phyloP scores from a whole-genome alignment of 2,888 invertebrate species.

The Ophion ventricosus region DNA sequence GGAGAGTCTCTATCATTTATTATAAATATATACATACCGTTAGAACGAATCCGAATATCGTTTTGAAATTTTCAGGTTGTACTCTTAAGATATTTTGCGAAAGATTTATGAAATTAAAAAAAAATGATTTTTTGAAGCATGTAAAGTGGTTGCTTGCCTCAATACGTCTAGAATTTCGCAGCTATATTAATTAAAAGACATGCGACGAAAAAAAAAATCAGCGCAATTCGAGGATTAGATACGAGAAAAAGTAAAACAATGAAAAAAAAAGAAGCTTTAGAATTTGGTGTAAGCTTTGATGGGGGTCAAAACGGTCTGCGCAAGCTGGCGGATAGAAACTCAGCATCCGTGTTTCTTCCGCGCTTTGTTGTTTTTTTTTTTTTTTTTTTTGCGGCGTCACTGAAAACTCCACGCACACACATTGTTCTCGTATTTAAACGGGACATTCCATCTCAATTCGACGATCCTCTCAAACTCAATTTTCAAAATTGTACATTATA shows the following conservation, averaged over 20 bases:
- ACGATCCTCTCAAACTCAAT: background rate
- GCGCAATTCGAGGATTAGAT: slow-evolving; percentile 16
- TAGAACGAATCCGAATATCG: no score
- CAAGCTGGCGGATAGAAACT: slow-evolving; percentile 16
- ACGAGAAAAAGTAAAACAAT: slow-evolving; percentile 10
- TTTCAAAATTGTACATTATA: background rate
- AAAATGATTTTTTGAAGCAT: no score
- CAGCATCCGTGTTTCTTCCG: slow-evolving; percentile 32
- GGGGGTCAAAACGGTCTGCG: slow-evolving; percentile 24
- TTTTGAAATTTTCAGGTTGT: no score
- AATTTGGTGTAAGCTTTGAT: background rate
- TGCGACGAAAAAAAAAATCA: background rate
- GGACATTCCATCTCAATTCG: background rate
- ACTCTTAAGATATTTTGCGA: no score
- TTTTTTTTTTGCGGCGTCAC: slow-evolving; percentile 27
- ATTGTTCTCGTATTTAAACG: background rate
- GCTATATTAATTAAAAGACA: background rate
- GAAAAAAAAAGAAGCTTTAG: background rate
- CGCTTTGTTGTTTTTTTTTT: no score
- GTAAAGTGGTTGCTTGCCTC: no score
- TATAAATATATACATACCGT: no score
- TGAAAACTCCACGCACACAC: slow-evolving; percentile 11
- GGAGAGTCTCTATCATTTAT: no score
- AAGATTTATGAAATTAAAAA: no score
- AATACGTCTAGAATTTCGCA: background rate